phyloP scores from a whole-genome alignment of 2,888 invertebrate species.

The Drosophila nigricruria region DNA sequence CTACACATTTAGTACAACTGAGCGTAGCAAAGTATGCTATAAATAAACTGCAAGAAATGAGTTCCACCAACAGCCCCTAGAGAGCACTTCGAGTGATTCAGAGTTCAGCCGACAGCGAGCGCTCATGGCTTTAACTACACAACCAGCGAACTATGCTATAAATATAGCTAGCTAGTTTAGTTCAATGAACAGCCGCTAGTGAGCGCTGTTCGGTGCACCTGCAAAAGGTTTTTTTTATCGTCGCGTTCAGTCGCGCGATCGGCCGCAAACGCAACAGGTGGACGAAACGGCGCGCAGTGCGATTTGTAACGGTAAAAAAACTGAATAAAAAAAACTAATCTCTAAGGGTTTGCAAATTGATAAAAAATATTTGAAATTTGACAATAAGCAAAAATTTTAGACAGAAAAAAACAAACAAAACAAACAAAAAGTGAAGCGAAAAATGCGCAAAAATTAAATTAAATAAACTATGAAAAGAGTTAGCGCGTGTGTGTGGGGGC shows the following conservation, averaged over 20 bases:
- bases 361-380: background rate
- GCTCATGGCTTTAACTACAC: background rate
- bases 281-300: conserved; percentile 22
- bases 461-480: background rate
- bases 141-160: conserved; percentile 37
- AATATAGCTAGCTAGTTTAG: background rate
- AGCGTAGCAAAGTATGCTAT: conserved; percentile 25
- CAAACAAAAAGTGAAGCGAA: background rate
- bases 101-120: background rate
- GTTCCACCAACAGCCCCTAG: background rate
- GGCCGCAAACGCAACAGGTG: conserved; percentile 63
- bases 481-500: background rate
- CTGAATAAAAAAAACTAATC: background rate
- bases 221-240: conserved; percentile 17
- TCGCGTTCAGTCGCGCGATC: conserved; percentile 64
- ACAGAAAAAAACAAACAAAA: background rate
- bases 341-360: background rate
- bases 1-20: conserved; percentile 18
- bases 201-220: conserved; percentile 13
- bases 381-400: background rate
- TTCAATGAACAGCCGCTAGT: background rate
- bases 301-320: conserved; percentile 60
- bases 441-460: conserved; percentile 36
- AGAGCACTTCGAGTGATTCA: background rate
- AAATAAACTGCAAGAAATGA: background rate